Conservation (phyloP, 2,888 invertebrate species). For the Nemapogon koenigi region DNA sequence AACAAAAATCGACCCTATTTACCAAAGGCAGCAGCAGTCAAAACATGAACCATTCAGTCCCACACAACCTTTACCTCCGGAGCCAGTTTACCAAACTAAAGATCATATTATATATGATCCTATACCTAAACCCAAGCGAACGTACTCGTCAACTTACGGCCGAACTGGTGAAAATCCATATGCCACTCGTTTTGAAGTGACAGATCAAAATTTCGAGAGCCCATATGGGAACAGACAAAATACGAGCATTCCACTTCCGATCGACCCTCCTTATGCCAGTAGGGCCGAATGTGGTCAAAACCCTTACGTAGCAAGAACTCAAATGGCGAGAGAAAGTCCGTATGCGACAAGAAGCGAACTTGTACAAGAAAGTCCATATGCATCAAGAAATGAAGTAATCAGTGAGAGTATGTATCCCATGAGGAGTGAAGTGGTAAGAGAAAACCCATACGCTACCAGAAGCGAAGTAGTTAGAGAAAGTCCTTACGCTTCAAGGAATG, state of each 20-base stretch:
- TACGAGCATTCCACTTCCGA: constrained; percentile 42
- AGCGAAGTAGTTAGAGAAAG: constrained; percentile 12
- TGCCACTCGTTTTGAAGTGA: constrained; percentile 44
- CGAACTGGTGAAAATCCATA: constrained; percentile 53
- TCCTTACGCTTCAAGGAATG: constrained; percentile 11
- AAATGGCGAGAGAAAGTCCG: constrained; percentile 26
- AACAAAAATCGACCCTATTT: constrained; percentile 62
- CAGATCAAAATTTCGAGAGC: constrained; percentile 49
- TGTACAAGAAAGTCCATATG: constrained; percentile 10
- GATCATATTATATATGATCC: constrained; percentile 56
- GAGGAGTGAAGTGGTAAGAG: constrained; percentile 13
- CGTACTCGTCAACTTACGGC: constrained; percentile 48
- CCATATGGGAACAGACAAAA: constrained; percentile 49
- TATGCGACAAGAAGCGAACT: constrained; percentile 15
- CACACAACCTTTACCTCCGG: constrained; percentile 58
- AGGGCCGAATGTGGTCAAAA: constrained; percentile 11
- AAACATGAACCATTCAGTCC: constrained; percentile 60
- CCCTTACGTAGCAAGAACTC: constrained; percentile 26
- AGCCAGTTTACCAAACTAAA: constrained; percentile 60
- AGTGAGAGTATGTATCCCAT: constrained; percentile 28
- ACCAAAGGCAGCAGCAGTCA: constrained; percentile 59
- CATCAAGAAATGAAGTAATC: constrained; percentile 23
- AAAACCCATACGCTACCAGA: constrained; percentile 12
- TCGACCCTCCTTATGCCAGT: constrained; percentile 36
- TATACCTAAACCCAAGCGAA: constrained; percentile 58